Percentiles rank a stretch among this genome's conserved stretches.
These are phyloP conservation scores for Drosophila putrida DNA, from an alignment of 2,888 invertebrate genomes.

Conservation along the genomic window DNA sequence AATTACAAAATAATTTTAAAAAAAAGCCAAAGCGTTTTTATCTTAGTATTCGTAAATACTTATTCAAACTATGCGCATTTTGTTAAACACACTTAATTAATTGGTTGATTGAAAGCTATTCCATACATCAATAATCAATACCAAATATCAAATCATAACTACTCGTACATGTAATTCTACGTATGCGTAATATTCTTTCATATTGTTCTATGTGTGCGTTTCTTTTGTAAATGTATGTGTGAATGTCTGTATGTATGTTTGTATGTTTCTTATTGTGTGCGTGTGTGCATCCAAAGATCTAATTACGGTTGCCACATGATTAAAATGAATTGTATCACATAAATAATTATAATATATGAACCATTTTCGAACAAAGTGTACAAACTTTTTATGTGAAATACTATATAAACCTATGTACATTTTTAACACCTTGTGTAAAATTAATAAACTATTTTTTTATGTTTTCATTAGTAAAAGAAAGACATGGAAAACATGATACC, in stretches of 20 bases:
- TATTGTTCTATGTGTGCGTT: conserved; percentile 58
- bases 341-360: background rate
- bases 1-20: conserved; percentile 42
- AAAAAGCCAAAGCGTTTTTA: conserved; percentile 67
- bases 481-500: background rate
- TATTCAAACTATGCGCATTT: conserved; percentile 76
- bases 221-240: conserved; percentile 33
- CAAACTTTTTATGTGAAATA: background rate
- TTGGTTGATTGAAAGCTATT: conserved; percentile 76
- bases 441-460: background rate
- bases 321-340: background rate
- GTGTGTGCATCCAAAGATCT: conserved; percentile 7
- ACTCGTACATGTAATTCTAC: conserved; percentile 23
- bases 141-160: conserved; percentile 42
- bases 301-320: conserved; percentile 1
- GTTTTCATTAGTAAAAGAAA: background rate
- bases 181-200: conserved; percentile 59
- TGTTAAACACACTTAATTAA: conserved; percentile 66
- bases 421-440: background rate
- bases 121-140: conserved; percentile 55
- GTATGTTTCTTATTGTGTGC: conserved; percentile 1
- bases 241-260: conserved; percentile 3
- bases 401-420: no score
- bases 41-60: conserved; percentile 76
- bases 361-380: background rate